Evolutionary conservation across 2,888 invertebrate species (phyloP), one percentile per base, ranked within the genome.

Genomic region (Drosophila birchii): DNA sequence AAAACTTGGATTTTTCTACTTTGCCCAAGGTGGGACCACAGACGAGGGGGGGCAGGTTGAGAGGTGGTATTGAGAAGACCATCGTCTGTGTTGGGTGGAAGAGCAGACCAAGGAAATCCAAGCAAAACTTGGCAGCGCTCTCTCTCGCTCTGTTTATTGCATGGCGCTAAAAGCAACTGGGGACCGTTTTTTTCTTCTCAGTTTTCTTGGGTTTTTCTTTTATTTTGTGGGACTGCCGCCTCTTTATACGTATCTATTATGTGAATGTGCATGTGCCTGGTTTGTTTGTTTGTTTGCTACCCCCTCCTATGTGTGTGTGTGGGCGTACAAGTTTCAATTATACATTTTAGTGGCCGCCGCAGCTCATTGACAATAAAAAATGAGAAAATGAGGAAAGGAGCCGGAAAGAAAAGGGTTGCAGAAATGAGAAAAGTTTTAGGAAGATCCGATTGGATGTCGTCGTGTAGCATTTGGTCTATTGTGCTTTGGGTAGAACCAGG

Each of bases 251-350:
- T 71, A 60, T 61, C 54, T 51, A 45, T 56, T 45, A 32, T 71
- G 43, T 59, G 39, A 44, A 20, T 59, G 56, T 51, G 68, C 44
- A 34, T 53, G 58, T 70, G 58, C 55, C 55, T 41, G 55, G 43
- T 45, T 58, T 58, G 55, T 38, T 41, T 58, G 54, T 38, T 41
- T 55, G 60, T 29, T 38, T 44, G 29, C 45, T 18, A 44, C 38
- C 44, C 53, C 16, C 38, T n/a, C n/a, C n/a, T n/a, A n/a, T 67
- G 59, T 66, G 73, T 53, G 9, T 51, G 86, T 80, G 80, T 80
- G 81, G 81, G 81, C 87, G 87, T 80, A 76, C 73, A 80, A 86
- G 83, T 81, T 81, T 86, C 87, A 86, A 81, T 81, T 81, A 81
- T 81, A 83, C 78, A 83, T 86, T 81, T 81, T 86, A 86, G 84